These are phyloP conservation scores for Loriculus beryllinus DNA, from an alignment of 2,797 vertebrate genomes.

Conservation along the genomic window DNA sequence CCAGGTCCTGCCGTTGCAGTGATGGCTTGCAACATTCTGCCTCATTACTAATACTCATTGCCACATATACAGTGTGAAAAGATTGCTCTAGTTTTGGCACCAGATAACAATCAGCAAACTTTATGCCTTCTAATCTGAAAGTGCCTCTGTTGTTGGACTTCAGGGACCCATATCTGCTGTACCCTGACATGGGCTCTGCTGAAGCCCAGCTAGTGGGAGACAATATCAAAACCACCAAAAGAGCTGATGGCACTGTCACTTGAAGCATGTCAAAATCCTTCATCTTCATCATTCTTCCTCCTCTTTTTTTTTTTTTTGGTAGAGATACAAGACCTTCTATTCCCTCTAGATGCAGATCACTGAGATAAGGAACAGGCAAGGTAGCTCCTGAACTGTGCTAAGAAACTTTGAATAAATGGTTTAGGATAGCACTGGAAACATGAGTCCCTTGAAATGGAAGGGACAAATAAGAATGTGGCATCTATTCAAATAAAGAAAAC, in stretches of 20 bases:
- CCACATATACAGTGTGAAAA: not conserved
- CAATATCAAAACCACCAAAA: not conserved
- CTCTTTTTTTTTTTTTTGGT: not conserved
- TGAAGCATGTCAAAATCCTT: not conserved
- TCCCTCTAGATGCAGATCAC: not conserved
- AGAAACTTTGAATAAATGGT: not conserved
- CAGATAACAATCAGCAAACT: not conserved
- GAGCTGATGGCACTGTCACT: not conserved
- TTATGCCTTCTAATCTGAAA: not conserved
- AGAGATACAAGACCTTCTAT: not conserved
- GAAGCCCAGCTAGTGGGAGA: not conserved
- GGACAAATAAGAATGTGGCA: not conserved
- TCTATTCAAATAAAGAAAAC: not conserved
- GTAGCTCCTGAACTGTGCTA: not conserved
- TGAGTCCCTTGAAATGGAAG: not conserved
- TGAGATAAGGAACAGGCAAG: not conserved
- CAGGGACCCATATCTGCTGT: not conserved
- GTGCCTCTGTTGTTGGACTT: not conserved
- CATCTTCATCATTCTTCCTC: not conserved
- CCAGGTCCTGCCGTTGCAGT: not conserved
- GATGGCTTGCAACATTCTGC: fast-evolving
- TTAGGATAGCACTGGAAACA: not conserved
- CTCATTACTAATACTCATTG: not conserved
- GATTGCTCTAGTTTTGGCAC: not conserved
- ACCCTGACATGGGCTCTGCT: not conserved